Conservation (phyloP, 2,888 invertebrate species). For the Epistrophe grossulariae region DNA sequence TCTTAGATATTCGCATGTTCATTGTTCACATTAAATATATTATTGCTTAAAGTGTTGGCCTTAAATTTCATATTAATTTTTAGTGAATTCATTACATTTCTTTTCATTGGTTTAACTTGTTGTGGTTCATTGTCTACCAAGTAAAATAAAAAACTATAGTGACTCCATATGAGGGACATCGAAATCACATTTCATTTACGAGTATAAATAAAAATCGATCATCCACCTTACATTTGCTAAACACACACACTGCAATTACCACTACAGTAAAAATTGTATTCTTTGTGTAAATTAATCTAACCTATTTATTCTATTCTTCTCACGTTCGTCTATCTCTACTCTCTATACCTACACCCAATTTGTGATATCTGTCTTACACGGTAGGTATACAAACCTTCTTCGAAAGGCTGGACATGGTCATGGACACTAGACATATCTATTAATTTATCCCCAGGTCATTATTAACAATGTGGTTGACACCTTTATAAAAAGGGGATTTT, state of each 20-base stretch:
- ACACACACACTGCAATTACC: conserved; percentile 37
- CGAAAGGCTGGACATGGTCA: conserved; percentile 15
- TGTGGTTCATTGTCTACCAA: neutral
- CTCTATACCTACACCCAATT: conserved; percentile 65
- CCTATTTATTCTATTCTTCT: conserved; percentile 68
- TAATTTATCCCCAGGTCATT: conserved; percentile 48
- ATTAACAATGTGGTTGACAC: conserved; percentile 38
- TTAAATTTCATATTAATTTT: neutral
- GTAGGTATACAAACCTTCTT: conserved; percentile 23
- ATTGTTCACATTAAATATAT: too few species aligned
- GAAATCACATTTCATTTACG: conserved; percentile 28
- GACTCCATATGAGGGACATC: neutral
- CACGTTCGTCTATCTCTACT: conserved; percentile 71
- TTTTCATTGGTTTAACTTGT: neutral
- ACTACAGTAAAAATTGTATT: conserved; percentile 21
- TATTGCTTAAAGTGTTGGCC: neutral
- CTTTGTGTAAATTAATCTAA: conserved; percentile 51
- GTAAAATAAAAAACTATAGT: neutral
- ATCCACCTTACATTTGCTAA: conserved; percentile 30
- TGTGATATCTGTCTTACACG: conserved; percentile 73
- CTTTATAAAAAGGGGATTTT: neutral
- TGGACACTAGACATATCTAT: conserved; percentile 31
- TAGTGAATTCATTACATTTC: neutral
- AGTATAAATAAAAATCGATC: conserved; percentile 43
- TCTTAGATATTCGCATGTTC: too few species aligned